Base-by-base conservation (phyloP, 1,140 invertebrate species). In the Adelges cooleyi region DNA sequence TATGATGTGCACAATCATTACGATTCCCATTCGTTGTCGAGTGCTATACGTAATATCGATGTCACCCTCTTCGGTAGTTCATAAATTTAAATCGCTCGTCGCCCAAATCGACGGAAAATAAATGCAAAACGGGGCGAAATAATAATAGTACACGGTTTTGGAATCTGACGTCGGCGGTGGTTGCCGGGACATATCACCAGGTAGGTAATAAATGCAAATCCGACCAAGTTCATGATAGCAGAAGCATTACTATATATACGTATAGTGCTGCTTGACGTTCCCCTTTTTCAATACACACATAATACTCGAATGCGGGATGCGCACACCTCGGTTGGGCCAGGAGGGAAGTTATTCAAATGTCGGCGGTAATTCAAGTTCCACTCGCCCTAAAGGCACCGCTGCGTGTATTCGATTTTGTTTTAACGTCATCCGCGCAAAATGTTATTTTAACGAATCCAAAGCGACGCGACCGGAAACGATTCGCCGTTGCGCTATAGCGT, bases 211-310 rank as follows among this genome's bases (percentile, higher is more conserved):
- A 48, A 62, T 62, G 56, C 56, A 62, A 62, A 62, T 62, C 56
- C 56, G 40, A 48, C 56, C 42, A 33, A 62, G 56, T 62, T 48
- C n/a, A n/a, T n/a, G 56, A 46, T 46, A 48, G 56, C 18, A 46
- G 17, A n/a, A 29, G 56, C 2, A n/a, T 5, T 46, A 22, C 44
- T 48, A 5, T 44, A 15, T 17, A 13, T 17, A 3, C 15, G 1
- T 52, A n/a, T 33, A 27, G 42, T 42, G 17, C 56, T 17, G 11
- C 10, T 17, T 17, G 44, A 9, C 13, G 11, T 18, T 59, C 54
- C 54, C 54, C 54, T 46, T 59, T 56, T 59, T 59, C 54, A 59
- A 59, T 59, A 59, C 42, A 59, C 44, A 59, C 42, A 59, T 59
- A 59, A 44, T 59, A 38, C 40, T 23, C 29, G 11, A 33, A 33